Evolutionary conservation across 2,888 invertebrate species (phyloP).

Genomic region (Lochmaea crataegi): DNA sequence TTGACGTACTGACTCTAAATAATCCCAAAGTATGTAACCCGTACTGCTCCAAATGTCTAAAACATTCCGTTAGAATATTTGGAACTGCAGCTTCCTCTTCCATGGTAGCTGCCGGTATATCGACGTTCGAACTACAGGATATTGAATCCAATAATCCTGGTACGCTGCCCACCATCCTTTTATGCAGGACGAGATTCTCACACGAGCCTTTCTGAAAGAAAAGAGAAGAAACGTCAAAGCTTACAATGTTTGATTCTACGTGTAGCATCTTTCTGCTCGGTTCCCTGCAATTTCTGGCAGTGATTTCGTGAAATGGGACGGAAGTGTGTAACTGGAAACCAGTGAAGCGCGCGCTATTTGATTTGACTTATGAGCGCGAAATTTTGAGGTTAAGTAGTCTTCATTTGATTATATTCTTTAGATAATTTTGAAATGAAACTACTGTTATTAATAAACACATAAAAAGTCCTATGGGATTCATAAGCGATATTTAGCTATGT

Average conservation of each 20-base stretch:
- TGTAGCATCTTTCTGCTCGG: too few species aligned
- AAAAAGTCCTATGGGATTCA: too few species aligned
- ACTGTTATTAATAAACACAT: too few species aligned
- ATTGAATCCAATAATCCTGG: conserved; percentile 65
- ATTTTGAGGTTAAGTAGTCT: too few species aligned
- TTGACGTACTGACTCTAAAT: conserved; percentile 92
- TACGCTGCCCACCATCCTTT: conserved; percentile 68
- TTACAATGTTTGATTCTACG: not conserved
- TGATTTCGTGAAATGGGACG: too few species aligned
- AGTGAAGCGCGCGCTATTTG: too few species aligned
- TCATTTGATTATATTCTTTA: too few species aligned
- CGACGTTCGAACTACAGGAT: conserved; percentile 63
- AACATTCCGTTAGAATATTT: conserved; percentile 81
- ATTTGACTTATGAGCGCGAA: too few species aligned
- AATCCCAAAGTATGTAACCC: conserved; percentile 89
- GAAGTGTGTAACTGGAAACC: too few species aligned
- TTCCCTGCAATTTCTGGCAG: too few species aligned
- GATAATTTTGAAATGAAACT: too few species aligned
- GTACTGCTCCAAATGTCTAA: conserved; percentile 82
- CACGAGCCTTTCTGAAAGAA: conserved; percentile 80
- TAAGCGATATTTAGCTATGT: too few species aligned
- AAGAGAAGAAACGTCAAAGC: not conserved
- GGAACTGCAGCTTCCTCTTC: conserved; percentile 75
- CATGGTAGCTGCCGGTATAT: conserved; percentile 64
- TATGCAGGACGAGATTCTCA: conserved; percentile 73